Evolutionary conservation across 2,797 vertebrate species (phyloP).

Genomic region (Emydoidea blandingii): DNA sequence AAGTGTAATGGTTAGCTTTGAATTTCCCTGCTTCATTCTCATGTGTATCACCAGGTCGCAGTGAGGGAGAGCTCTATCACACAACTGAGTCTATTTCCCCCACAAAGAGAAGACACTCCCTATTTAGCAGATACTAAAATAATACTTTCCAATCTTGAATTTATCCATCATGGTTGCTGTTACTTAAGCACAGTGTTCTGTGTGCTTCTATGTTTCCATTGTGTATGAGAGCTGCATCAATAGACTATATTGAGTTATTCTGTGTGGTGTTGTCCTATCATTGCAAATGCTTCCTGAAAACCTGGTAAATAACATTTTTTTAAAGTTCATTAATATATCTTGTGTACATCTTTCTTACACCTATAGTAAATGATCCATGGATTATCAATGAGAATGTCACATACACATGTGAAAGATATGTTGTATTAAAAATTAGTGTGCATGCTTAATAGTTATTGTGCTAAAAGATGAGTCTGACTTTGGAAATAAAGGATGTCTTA

Average conservation of each 20-base stretch:
- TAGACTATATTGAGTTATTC: neutral
- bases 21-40: neutral
- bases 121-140: neutral
- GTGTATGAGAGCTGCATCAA: neutral
- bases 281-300: neutral
- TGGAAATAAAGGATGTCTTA: slow-evolving; percentile 37
- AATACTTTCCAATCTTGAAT: neutral
- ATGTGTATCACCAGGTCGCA: neutral
- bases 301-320: neutral
- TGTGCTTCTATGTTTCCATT: neutral
- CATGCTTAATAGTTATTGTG: slow-evolving; percentile 50
- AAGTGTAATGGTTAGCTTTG: neutral
- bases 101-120: too few species aligned
- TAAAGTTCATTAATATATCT: too few species aligned
- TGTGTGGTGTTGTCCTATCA: neutral
- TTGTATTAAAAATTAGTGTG: slow-evolving; percentile 8
- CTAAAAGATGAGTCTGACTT: slow-evolving; percentile 63
- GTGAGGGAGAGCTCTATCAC: neutral
- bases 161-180: fast-evolving
- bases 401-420: slow-evolving; percentile 33
- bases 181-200: neutral
- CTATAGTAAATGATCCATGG: neutral
- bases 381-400: neutral
- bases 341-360: neutral
- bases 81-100: neutral